Conservation (phyloP, 2,797 vertebrate genomes). For the Cuculus canorus region DNA sequence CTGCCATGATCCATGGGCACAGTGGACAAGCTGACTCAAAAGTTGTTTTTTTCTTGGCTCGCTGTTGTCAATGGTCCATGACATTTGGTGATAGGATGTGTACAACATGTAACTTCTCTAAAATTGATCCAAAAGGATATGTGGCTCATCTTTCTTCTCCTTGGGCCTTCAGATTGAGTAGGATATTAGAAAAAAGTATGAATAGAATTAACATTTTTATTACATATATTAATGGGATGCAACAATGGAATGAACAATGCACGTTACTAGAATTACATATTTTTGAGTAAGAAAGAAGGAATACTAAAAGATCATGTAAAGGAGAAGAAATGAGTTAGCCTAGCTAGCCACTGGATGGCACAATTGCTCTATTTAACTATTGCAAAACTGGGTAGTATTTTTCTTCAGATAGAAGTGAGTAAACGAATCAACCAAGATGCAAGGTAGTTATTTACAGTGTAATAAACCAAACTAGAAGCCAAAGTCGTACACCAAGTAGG, state of each 20-base stretch:
- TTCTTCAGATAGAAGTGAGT: not conserved
- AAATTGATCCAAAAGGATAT: not conserved
- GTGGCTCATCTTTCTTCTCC: not conserved
- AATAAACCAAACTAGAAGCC: not conserved
- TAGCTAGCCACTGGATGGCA: conserved; percentile 61
- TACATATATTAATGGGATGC: not conserved
- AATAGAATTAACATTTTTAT: not conserved
- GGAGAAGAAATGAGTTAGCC: not conserved
- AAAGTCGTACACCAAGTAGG: not conserved
- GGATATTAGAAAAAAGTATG: not conserved
- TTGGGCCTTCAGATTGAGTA: not conserved
- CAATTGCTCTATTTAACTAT: conserved; percentile 65
- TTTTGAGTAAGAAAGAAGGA: not conserved
- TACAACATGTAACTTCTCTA: not conserved
- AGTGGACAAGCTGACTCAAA: not conserved
- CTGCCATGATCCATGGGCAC: not conserved
- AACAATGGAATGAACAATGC: not conserved
- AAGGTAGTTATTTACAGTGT: not conserved
- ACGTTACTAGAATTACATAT: not conserved
- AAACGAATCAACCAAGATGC: not conserved
- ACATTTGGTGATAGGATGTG: not conserved
- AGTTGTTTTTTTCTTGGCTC: not conserved
- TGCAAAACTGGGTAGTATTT: not conserved
- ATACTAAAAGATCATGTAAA: not conserved
- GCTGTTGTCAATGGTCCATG: not conserved